A percentile compares a stretch with the other conserved stretches of the same genome.
These are phyloP conservation scores for Phasianus colchicus DNA, from an alignment of 2,113 vertebrate species.

Conservation along the genomic window DNA sequence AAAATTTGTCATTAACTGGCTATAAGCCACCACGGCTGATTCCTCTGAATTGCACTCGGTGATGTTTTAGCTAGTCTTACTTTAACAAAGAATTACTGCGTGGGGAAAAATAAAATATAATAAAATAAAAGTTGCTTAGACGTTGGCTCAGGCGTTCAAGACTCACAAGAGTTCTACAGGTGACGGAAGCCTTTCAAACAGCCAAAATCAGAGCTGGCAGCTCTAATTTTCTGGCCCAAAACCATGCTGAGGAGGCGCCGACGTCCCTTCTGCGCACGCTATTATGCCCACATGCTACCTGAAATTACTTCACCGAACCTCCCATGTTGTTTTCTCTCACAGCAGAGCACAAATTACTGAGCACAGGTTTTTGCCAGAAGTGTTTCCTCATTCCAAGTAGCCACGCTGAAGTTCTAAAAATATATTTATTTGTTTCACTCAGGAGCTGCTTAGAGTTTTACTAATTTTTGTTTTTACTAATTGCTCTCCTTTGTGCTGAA, in stretches of 20 bases:
- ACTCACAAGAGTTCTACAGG: not conserved
- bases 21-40: not conserved
- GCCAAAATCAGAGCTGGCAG: not conserved
- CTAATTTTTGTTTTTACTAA: not conserved
- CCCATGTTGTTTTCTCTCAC: not conserved
- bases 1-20: not conserved
- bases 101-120: too few species aligned
- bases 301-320: not conserved
- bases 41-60: not conserved
- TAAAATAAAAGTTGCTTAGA: not conserved
- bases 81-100: not conserved
- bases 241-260: not conserved
- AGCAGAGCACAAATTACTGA: not conserved
- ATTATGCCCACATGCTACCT: not conserved
- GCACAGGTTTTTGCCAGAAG: not conserved
- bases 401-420: not conserved
- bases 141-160: not conserved
- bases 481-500: constrained; percentile 14
- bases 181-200: not conserved
- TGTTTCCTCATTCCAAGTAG: not conserved
- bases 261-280: not conserved
- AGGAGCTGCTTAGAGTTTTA: not conserved
- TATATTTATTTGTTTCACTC: not conserved
- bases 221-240: not conserved
- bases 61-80: not conserved